phyloP scores from a whole-genome alignment of 2,797 vertebrate genomes.

The Betta splendens region DNA sequence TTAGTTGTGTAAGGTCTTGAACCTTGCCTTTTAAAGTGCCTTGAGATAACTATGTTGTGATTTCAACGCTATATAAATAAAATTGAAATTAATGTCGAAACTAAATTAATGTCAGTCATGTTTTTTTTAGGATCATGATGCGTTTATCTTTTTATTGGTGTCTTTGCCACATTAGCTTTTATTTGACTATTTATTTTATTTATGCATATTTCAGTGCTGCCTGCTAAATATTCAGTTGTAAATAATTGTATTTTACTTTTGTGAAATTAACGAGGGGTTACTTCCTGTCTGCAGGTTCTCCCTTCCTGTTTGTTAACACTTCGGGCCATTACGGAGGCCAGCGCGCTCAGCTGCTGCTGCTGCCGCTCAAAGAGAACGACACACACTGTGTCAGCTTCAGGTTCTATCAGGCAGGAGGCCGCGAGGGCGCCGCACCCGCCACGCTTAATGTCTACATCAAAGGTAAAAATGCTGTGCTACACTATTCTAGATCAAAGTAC shows the following conservation, averaged over 20 bases:
- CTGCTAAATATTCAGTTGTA: too few relatives aligned
- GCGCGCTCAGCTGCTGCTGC: conserved; percentile 87
- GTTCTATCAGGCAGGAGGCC: conserved; percentile 86
- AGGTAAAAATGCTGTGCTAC: conserved; percentile 48
- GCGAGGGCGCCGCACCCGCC: conserved; percentile 84
- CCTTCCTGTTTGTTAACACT: conserved; percentile 92
- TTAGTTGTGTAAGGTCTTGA: too few relatives aligned
- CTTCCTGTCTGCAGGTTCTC: conserved; percentile 75
- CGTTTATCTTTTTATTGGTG: neutral
- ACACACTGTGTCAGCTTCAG: conserved; percentile 94
- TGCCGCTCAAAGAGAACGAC: conserved; percentile 94
- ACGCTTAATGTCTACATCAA: conserved; percentile 90
- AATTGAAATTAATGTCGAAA: too few relatives aligned
- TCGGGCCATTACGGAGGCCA: conserved; percentile 85
- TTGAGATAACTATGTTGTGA: too few relatives aligned
- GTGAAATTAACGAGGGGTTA: neutral
- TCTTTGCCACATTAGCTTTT: neutral
- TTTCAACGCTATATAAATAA: too few relatives aligned
- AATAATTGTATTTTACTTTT: too few relatives aligned
- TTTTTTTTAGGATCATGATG: too few relatives aligned
- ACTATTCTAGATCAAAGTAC: too few relatives aligned
- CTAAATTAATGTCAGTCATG: too few relatives aligned
- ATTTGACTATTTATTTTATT: too few relatives aligned
- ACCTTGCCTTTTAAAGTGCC: too few relatives aligned
- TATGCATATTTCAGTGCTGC: too few relatives aligned